Evolutionary conservation across 2,113 vertebrate species (phyloP).

Genomic region (Oreocharis arfaki): DNA sequence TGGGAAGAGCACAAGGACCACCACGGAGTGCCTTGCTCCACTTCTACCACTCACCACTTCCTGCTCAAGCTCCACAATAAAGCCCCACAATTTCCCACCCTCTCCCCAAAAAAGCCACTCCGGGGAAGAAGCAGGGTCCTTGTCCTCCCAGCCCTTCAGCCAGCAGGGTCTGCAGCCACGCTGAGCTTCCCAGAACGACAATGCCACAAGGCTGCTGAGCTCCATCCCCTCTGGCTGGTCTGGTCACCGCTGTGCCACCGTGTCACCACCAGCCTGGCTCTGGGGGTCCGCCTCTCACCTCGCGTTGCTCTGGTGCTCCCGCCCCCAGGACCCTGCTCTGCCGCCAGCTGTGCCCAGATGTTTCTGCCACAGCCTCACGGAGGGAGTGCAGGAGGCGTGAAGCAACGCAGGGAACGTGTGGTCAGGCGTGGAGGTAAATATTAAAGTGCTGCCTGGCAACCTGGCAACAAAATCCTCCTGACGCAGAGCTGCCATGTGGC

Average conservation of each 20-base stretch:
- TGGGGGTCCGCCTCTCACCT: fast-evolving
- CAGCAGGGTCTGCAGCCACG: fast-evolving
- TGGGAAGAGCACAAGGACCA: not conserved
- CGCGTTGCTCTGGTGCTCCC: fast-evolving
- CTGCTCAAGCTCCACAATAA: not conserved
- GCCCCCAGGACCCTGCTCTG: fast-evolving
- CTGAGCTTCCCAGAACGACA: fast-evolving
- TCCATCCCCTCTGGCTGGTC: not conserved
- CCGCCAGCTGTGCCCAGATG: not conserved
- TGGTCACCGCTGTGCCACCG: not conserved
- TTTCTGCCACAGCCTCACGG: not conserved
- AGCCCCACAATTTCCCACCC: not conserved
- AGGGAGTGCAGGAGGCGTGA: not conserved
- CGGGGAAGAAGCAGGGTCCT: fast-evolving
- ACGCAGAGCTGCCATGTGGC: not conserved
- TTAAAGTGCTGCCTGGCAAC: slow-evolving; percentile 58
- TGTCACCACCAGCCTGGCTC: not conserved
- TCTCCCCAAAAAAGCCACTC: fast-evolving
- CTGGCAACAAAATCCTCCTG: not conserved
- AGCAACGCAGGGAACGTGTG: not conserved
- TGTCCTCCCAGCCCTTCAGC: not conserved
- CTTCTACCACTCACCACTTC: not conserved
- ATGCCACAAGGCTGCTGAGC: fast-evolving
- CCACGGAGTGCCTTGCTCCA: fast-evolving
- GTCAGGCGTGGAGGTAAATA: slow-evolving; percentile 55